A percentile compares a stretch with the other conserved stretches of the same genome.
Conservation (phyloP, 2,113 vertebrate genomes). For the Parotia lawesii region DNA sequence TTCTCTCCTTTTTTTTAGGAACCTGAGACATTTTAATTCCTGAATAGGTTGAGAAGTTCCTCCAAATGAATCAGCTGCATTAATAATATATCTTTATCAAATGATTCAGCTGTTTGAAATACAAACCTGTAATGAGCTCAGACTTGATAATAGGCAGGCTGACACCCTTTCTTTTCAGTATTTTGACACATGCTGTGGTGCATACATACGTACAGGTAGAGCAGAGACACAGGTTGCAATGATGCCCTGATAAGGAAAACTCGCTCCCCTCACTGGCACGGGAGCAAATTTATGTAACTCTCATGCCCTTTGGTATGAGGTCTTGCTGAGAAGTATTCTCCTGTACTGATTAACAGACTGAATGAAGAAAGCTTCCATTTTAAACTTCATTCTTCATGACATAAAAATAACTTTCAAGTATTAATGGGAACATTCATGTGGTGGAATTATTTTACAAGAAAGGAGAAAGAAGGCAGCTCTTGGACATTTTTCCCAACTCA, state of each 20-base stretch:
- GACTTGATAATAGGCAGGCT: not conserved
- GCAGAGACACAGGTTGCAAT: not conserved
- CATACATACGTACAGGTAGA: not conserved
- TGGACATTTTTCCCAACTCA: constrained; percentile 25
- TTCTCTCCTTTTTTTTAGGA: not conserved
- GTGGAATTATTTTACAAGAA: constrained; percentile 5
- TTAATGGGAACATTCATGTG: not conserved
- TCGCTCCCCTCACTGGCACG: not conserved
- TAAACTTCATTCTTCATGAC: constrained; percentile 44
- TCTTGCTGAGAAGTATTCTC: constrained; percentile 52
- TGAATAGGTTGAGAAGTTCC: not conserved
- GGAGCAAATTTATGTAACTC: not conserved
- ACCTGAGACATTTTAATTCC: not conserved
- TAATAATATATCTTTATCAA: constrained; percentile 12
- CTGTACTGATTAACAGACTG: constrained; percentile 49
- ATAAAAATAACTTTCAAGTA: constrained; percentile 50
- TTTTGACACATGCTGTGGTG: not conserved
- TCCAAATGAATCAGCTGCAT: not conserved
- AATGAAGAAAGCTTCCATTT: constrained; percentile 58
- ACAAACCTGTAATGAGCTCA: not conserved
- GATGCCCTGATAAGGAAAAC: not conserved
- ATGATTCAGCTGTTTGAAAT: not conserved
- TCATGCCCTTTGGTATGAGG: constrained; percentile 16
- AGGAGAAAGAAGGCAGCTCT: constrained; percentile 32
- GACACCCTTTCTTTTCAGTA: not conserved